These are phyloP conservation scores for Caenorhabditis angaria DNA, from an alignment of 2,888 invertebrate genomes.

Conservation along the genomic window DNA sequence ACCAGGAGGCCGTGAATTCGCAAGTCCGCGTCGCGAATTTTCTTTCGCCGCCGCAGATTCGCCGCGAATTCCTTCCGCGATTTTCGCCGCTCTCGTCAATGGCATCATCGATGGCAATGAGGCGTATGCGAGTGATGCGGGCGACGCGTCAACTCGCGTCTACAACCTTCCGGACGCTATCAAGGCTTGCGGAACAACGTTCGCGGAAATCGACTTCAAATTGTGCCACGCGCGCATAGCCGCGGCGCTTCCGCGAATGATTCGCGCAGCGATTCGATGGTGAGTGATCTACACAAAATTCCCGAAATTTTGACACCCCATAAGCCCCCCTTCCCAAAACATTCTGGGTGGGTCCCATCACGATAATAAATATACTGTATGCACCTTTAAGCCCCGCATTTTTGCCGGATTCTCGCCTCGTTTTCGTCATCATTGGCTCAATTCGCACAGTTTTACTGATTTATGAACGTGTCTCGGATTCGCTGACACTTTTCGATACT, in stretches of 20 bases:
- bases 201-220: constrained; percentile 37
- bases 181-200: constrained; percentile 29
- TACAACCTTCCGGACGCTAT: constrained; percentile 46
- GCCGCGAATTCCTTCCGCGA: neutral
- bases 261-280: constrained; percentile 23
- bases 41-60: neutral
- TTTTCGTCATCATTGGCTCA: constrained; percentile 40
- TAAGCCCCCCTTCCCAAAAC: neutral
- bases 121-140: constrained; percentile 30
- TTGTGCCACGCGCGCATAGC: constrained; percentile 19
- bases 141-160: constrained; percentile 23
- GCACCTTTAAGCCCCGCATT: constrained; percentile 20
- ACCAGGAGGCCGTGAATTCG: neutral
- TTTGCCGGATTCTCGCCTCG: constrained; percentile 13
- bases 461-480: constrained; percentile 23
- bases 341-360: neutral
- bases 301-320: neutral
- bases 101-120: constrained; percentile 45
- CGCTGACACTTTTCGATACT: constrained; percentile 39
- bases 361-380: neutral
- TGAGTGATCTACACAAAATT: neutral
- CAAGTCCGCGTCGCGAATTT: no score
- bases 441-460: constrained; percentile 38
- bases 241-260: constrained; percentile 22
- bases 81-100: constrained; percentile 23